Percentiles rank a stretch among this genome's conserved stretches.
Conservation (phyloP, 2,888 invertebrate species). For the Polydrusus tereticollis region DNA sequence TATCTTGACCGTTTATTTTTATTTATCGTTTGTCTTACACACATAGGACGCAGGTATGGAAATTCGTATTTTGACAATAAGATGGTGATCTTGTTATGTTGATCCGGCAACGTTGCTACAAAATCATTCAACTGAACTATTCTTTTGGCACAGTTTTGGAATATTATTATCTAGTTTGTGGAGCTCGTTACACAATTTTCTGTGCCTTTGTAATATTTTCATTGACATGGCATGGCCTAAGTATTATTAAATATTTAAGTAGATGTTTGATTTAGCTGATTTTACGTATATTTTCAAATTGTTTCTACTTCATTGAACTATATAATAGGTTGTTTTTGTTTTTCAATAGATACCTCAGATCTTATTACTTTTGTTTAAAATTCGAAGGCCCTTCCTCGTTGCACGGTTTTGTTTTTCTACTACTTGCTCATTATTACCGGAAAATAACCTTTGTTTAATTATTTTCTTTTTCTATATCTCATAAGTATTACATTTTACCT, state of each 20-base stretch:
- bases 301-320: constrained; percentile 19
- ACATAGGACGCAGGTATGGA: no score
- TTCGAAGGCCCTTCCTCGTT: constrained; percentile 39
- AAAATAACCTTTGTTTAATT: constrained; percentile 28
- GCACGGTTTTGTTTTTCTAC: constrained; percentile 6
- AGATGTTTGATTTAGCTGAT: constrained; percentile 35
- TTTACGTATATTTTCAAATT: constrained; percentile 33
- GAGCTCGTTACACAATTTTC: constrained; percentile 21
- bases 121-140: constrained; percentile 16
- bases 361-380: constrained; percentile 27
- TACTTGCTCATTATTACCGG: constrained; percentile 17
- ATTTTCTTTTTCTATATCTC: constrained; percentile 1
- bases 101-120: constrained; percentile 11
- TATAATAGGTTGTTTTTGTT: no score
- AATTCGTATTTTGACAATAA: no score
- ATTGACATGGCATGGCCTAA: constrained; percentile 9
- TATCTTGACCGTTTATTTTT: no score
- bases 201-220: constrained; percentile 27
- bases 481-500: constrained; percentile 23
- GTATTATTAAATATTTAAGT: no score
- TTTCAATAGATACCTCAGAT: no score
- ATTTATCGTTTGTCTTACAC: neutral
- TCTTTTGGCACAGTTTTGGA: constrained; percentile 23
- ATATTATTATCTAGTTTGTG: constrained; percentile 26
- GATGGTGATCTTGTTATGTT: neutral